Percentiles rank a stretch among this genome's conserved stretches.
These are phyloP conservation scores for Himalopsyche tibetana DNA, from an alignment of 2,888 invertebrate genomes.

Conservation along the genomic window DNA sequence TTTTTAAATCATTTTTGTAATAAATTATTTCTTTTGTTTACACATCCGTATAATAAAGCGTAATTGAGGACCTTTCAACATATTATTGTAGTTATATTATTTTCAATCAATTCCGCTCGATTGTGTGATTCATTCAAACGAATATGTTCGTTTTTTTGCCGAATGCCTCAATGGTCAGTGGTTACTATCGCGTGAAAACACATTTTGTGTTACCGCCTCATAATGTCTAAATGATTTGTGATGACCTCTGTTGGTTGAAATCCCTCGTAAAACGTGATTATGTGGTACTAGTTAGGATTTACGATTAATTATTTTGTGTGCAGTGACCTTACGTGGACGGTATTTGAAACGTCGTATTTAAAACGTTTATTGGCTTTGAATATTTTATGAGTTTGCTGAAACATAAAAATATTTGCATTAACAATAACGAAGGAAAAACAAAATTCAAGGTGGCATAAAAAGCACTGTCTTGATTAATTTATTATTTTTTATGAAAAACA, in stretches of 20 bases:
- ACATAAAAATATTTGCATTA: too few relatives aligned
- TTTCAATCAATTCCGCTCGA: neutral
- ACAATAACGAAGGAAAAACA: too few relatives aligned
- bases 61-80: too few relatives aligned
- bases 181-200: slow-evolving; percentile 13
- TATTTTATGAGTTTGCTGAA: too few relatives aligned
- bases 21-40: too few relatives aligned
- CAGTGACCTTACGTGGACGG: slow-evolving; percentile 5
- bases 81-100: neutral
- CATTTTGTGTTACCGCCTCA: slow-evolving; percentile 34
- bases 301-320: slow-evolving; percentile 31
- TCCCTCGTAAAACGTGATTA: slow-evolving; percentile 38
- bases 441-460: too few relatives aligned
- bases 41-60: too few relatives aligned
- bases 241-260: slow-evolving; percentile 16
- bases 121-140: neutral
- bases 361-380: too few relatives aligned
- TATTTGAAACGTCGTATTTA: neutral
- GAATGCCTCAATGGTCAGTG: neutral
- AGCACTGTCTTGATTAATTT: too few relatives aligned
- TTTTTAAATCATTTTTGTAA: too few relatives aligned
- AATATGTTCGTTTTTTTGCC: neutral
- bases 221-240: slow-evolving; percentile 34
- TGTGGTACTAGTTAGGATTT: slow-evolving; percentile 10
- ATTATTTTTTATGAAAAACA: too few relatives aligned